Conservation (phyloP, 1,140 invertebrate genomes). For the Cotesia typhae region DNA sequence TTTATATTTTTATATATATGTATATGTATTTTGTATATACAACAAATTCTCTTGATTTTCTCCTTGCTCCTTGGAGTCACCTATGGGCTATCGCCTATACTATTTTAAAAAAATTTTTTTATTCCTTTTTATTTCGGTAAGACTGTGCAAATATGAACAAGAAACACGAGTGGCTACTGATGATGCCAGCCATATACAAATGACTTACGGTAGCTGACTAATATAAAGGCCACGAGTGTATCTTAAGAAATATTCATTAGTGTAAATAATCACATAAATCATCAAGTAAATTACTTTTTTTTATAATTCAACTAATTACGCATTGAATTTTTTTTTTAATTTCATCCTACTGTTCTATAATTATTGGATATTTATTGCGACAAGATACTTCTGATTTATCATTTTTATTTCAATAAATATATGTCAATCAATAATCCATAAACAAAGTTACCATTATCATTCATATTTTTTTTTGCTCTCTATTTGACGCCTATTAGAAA, state of each 20-base stretch:
- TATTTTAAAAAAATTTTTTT: no score
- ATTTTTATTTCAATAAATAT: not conserved
- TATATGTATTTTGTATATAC: not conserved
- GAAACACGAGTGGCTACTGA: not conserved
- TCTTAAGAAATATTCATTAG: no score
- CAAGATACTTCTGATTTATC: no score
- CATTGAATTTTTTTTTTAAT: no score
- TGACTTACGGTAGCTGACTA: no score
- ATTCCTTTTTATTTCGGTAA: no score
- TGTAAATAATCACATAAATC: no score
- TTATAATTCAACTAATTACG: no score
- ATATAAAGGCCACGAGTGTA: no score
- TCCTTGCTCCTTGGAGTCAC: not conserved
- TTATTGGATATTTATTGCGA: no score
- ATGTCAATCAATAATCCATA: no score
- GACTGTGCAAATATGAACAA: constrained; percentile 8
- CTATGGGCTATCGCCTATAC: not conserved
- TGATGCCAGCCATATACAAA: not conserved
- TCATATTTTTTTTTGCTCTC: not conserved
- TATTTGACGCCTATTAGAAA: not conserved
- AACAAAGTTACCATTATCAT: not conserved
- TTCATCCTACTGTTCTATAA: not conserved
- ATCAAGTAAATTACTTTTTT: no score
- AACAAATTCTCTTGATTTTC: not conserved
- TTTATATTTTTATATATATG: not conserved